Evolutionary conservation across 2,797 vertebrate genomes (phyloP).

Genomic region (Eulemur mongoz): DNA sequence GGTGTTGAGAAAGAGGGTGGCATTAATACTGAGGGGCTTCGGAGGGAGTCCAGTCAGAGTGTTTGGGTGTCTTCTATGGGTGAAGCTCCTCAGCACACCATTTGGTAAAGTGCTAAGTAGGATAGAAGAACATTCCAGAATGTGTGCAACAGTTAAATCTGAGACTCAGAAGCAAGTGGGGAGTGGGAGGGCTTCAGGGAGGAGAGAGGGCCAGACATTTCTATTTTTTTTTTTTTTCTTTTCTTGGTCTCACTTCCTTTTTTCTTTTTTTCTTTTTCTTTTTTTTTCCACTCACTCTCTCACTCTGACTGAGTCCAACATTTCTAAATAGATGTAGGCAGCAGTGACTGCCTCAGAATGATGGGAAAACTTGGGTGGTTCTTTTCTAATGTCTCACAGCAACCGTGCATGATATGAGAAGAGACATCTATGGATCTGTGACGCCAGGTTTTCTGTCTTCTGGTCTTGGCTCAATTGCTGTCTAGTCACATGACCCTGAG

Average conservation of each 20-base stretch:
- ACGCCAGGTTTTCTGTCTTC: not conserved
- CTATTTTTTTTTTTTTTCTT: no score
- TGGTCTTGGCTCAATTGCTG: not conserved
- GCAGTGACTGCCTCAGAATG: not conserved
- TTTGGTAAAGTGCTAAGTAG: constrained; percentile 25
- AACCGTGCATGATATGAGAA: not conserved
- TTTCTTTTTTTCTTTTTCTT: no score
- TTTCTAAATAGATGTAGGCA: not conserved
- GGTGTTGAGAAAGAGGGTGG: not conserved
- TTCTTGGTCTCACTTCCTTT: no score
- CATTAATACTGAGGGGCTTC: not conserved
- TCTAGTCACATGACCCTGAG: not conserved
- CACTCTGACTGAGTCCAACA: no score
- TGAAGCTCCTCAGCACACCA: not conserved
- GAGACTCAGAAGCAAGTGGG: not conserved
- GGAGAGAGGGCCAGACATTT: not conserved
- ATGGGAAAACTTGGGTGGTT: not conserved
- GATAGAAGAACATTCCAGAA: constrained; percentile 25
- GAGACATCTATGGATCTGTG: not conserved
- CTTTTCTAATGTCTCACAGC: not conserved
- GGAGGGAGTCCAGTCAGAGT: not conserved
- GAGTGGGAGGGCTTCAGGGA: not conserved
- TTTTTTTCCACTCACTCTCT: no score
- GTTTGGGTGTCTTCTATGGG: not conserved
- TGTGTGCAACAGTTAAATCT: not conserved